Evolutionary conservation across 2,797 vertebrate species (phyloP).

Genomic region (Emydoidea blandingii): DNA sequence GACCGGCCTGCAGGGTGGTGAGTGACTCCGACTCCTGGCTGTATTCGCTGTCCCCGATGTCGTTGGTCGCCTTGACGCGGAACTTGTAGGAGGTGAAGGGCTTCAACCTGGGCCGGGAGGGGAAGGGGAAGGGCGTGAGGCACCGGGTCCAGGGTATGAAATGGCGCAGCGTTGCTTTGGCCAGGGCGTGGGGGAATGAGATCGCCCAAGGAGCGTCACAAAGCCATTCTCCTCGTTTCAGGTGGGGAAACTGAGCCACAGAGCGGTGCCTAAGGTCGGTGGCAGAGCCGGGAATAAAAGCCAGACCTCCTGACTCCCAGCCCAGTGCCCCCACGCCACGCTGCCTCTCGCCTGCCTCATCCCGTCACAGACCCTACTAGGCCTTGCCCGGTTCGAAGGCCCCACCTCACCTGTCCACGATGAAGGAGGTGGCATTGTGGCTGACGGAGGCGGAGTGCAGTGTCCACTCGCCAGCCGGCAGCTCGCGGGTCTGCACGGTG

Average conservation of each 20-base stretch:
- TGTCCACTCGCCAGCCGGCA: conserved; percentile 90
- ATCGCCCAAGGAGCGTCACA: neutral
- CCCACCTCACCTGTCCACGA: conserved; percentile 87
- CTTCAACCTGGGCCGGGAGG: conserved; percentile 85
- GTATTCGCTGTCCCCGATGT: conserved; percentile 98
- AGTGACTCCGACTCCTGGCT: conserved; percentile 95
- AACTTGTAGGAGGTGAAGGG: conserved; percentile 99
- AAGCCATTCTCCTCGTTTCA: fast-evolving
- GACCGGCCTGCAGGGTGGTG: conserved; percentile 97
- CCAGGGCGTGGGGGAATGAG: neutral
- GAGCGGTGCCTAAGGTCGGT: fast-evolving
- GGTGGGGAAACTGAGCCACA: neutral
- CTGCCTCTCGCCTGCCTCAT: fast-evolving
- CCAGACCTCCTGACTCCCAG: neutral
- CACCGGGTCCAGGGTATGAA: neutral
- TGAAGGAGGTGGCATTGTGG: conserved; percentile 88
- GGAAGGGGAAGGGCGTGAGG: fast-evolving
- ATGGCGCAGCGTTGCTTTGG: neutral
- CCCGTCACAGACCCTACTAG: fast-evolving
- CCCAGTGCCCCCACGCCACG: neutral
- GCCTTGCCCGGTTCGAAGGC: fast-evolving
- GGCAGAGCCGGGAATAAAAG: neutral
- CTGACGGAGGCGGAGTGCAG: conserved; percentile 90
- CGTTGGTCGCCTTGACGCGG: conserved; percentile 96
- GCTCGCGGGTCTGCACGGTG: conserved; percentile 92